A percentile compares a stretch with the other conserved stretches of the same genome.
These are phyloP conservation scores for Anagyrus pseudococci DNA, from an alignment of 2,888 invertebrate species.

Conservation along the genomic window DNA sequence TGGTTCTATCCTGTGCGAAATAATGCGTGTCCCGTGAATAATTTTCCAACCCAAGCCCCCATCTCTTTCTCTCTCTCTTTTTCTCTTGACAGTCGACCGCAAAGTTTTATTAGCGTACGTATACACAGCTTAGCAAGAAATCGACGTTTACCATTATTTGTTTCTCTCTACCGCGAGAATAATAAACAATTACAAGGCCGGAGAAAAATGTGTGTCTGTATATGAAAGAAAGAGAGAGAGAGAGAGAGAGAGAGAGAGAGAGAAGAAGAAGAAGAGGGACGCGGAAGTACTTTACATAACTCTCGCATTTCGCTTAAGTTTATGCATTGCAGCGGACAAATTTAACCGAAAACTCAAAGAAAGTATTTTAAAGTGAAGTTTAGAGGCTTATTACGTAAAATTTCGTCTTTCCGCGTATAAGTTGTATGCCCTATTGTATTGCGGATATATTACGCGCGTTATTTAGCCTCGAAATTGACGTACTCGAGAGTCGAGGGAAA, in stretches of 20 bases:
- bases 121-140: neutral
- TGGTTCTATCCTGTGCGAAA: slow-evolving; percentile 22
- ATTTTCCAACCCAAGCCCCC: too few relatives aligned
- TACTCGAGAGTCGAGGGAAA: too few relatives aligned
- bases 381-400: slow-evolving; percentile 6
- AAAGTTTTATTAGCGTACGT: too few relatives aligned
- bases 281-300: slow-evolving; percentile 23
- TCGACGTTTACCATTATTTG: neutral
- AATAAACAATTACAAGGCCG: slow-evolving; percentile 10
- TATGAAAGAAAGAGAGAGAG: too few relatives aligned
- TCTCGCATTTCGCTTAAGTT: slow-evolving; percentile 11
- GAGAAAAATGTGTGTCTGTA: too few relatives aligned
- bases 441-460: slow-evolving; percentile 18
- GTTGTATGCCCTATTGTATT: too few relatives aligned
- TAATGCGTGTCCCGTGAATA: slow-evolving; percentile 19
- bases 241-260: neutral
- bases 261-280: too few relatives aligned
- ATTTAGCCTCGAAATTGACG: too few relatives aligned
- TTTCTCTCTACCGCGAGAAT: neutral
- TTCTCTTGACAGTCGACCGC: too few relatives aligned
- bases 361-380: slow-evolving; percentile 13
- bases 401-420: too few relatives aligned
- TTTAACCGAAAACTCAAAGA: neutral
- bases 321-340: slow-evolving; percentile 2
- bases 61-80: too few relatives aligned